Evolutionary conservation across 2,797 vertebrate species (phyloP), one percentile per base, ranked within the genome.

Genomic region (Sebastes kiyomatsui): DNA sequence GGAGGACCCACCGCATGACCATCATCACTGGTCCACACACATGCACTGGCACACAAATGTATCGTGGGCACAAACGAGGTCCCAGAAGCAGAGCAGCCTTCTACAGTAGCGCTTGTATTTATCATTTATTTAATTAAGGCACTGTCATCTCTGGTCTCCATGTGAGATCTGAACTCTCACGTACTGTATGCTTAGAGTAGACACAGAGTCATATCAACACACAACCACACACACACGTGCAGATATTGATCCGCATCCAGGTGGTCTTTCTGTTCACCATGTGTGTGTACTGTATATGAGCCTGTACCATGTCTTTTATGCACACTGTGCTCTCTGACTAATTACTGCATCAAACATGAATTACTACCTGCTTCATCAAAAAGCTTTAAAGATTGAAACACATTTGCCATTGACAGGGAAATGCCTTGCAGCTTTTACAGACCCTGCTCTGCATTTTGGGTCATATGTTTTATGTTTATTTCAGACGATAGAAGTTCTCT

Each of bases 101-200:
- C 54, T 27, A 87, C 85, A 82, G 91, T 93, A 92, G 90, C 91
- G 18, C 67, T 66, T 42, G 67, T 81, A 77, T 86, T 86, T 42
- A 75, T 90, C 68, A 87, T 86, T 86, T 59, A 81, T 67, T 75
- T 77, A n/a, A 84, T 81, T 80, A 77, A 81, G 70, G 61, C 20
- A 4, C 55, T 20, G 46, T 77, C 75, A 78, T 83, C 70, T 79
- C 87, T 90, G 87, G 69, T 75, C 66, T 81, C 80, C 90, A 91
- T 66, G 64, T 93, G 88, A 75, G 67, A 85, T 66, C 64, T 75
- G 38, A 80, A 75, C 69, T 79, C 67, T 79, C 85, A 88, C 35
- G 38, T 20, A 30, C 58, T 60, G 58, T 71, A 61, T 23, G 59
- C 82, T 75, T 62, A 85, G 75, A 70, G 30, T 42, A 35, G 58